Evolutionary conservation across 2,797 vertebrate genomes (phyloP).

Genomic region (Tragelaphus eurycerus): DNA sequence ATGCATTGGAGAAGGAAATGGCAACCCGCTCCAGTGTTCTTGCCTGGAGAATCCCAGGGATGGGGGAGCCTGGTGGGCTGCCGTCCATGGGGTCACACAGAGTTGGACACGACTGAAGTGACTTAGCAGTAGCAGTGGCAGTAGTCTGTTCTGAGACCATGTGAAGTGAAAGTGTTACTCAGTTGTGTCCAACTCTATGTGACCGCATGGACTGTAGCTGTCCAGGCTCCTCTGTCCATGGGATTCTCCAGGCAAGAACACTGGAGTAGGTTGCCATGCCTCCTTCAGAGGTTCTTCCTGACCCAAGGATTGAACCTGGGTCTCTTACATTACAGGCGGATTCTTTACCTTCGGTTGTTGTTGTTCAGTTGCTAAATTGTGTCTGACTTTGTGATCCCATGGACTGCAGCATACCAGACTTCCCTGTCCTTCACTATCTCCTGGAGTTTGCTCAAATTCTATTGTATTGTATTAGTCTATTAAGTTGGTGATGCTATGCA

Average conservation of each 20-base stretch:
- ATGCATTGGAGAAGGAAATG: too few species aligned
- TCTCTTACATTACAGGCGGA: rapidly evolving
- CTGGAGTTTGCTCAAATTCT: not conserved
- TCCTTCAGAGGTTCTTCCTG: not conserved
- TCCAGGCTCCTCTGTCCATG: not conserved
- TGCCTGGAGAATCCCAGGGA: too few species aligned
- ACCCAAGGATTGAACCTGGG: not conserved
- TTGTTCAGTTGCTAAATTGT: not conserved
- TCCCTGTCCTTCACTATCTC: not conserved
- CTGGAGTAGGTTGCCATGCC: not conserved
- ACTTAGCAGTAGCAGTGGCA: too few species aligned
- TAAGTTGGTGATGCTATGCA: not conserved
- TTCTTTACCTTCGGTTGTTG: not conserved
- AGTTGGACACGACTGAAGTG: too few species aligned
- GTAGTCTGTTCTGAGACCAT: not conserved
- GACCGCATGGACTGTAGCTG: not conserved
- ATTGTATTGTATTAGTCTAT: not conserved
- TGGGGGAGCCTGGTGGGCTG: too few species aligned
- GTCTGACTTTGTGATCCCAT: not conserved
- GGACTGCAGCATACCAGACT: not conserved
- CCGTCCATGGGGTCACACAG: too few species aligned
- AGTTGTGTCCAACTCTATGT: not conserved
- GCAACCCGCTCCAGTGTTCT: too few species aligned
- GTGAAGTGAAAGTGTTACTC: not conserved
- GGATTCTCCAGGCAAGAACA: not conserved